A percentile compares a stretch with the other conserved stretches of the same genome.
Evolutionary conservation across 2,113 vertebrate genomes (phyloP).

Genomic region (Heterotis niloticus): DNA sequence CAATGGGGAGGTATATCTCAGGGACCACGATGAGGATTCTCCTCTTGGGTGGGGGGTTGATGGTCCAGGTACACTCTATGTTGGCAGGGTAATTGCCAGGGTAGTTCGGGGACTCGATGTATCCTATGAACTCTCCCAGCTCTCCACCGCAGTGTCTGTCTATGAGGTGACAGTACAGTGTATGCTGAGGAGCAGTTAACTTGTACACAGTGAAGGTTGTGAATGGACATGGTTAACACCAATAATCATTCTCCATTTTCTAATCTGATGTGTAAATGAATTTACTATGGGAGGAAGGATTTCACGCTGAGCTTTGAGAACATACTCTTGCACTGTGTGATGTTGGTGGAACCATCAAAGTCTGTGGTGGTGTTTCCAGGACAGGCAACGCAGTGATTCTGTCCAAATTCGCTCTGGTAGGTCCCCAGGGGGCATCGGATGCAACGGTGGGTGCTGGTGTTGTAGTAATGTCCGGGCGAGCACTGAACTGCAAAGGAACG

Average conservation of each 20-base stretch:
- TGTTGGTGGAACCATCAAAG: conserved; percentile 91
- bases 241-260: too few species aligned
- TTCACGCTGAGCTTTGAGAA: background rate
- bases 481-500: conserved; percentile 79
- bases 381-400: conserved; percentile 85
- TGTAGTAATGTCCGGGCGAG: conserved; percentile 95
- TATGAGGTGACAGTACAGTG: conserved; percentile 52
- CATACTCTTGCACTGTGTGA: conserved; percentile 96
- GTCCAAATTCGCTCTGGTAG: conserved; percentile 90
- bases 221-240: too few species aligned
- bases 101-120: conserved; percentile 95
- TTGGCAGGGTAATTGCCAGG: conserved; percentile 96
- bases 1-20: conserved; percentile 93
- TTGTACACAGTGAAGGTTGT: too few species aligned
- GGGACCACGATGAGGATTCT: conserved; percentile 94
- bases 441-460: conserved; percentile 89
- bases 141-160: conserved; percentile 90
- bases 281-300: too few species aligned
- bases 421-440: conserved; percentile 83
- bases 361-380: conserved; percentile 95
- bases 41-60: conserved; percentile 89
- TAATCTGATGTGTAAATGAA: too few species aligned
- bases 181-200: conserved; percentile 19
- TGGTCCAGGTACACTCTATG: conserved; percentile 89
- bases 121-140: conserved; percentile 90